Conservation (phyloP, 2,113 vertebrate genomes). For the Serinus canaria region DNA sequence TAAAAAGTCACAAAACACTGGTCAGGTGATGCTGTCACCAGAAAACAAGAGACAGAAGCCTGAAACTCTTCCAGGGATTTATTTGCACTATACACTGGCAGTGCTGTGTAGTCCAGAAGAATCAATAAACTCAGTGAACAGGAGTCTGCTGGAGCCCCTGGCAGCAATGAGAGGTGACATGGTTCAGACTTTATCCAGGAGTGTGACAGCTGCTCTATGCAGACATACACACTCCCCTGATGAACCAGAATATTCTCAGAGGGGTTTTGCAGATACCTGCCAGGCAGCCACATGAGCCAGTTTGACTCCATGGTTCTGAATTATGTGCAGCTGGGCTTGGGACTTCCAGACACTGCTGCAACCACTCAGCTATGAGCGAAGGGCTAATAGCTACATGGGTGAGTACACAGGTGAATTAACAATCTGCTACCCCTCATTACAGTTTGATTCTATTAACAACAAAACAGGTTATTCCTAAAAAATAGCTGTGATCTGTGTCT, state of each 20-base stretch:
- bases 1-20: neutral
- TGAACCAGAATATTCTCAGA: neutral
- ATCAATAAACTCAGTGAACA: neutral
- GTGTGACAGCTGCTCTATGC: neutral
- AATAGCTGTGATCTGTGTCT: neutral
- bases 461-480: neutral
- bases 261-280: neutral
- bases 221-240: neutral
- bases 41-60: neutral
- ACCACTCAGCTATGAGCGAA: neutral
- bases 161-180: neutral
- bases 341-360: neutral
- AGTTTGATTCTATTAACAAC: neutral
- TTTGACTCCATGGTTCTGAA: neutral
- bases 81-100: neutral
- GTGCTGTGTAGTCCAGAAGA: neutral
- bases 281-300: neutral
- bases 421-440: neutral
- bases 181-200: neutral
- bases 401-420: neutral
- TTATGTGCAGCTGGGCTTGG: neutral
- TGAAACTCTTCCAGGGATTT: neutral
- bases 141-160: neutral
- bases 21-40: neutral
- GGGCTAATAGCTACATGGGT: neutral